A percentile compares a stretch with the other conserved stretches of the same genome.
Conservation (phyloP, 2,888 invertebrate genomes). For the Drosophila monieri region DNA sequence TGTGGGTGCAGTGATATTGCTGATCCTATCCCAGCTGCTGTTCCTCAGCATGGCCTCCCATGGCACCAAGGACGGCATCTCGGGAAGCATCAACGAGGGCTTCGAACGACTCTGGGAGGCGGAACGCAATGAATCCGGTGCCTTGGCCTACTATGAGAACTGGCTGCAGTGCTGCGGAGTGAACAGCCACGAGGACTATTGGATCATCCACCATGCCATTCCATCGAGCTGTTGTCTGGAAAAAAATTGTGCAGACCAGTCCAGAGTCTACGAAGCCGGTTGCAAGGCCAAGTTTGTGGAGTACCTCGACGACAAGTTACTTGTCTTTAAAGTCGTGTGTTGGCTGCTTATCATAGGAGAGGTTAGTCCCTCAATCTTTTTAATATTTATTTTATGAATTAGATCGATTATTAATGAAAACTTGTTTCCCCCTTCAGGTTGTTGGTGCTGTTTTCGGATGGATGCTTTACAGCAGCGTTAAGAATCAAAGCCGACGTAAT, state of each 20-base stretch:
- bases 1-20: slow-evolving; percentile 57
- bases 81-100: slow-evolving; percentile 77
- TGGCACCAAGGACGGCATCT: slow-evolving; percentile 77
- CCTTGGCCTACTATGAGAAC: slow-evolving; percentile 76
- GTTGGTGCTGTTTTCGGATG: slow-evolving; percentile 71
- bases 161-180: slow-evolving; percentile 81
- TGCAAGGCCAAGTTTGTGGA: slow-evolving; percentile 76
- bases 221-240: slow-evolving; percentile 73
- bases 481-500: slow-evolving; percentile 74
- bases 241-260: slow-evolving; percentile 58
- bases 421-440: slow-evolving; percentile 47
- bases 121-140: slow-evolving; percentile 70
- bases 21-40: slow-evolving; percentile 73
- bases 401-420: not conserved
- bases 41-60: slow-evolving; percentile 81
- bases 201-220: slow-evolving; percentile 68
- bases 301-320: slow-evolving; percentile 73
- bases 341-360: slow-evolving; percentile 76
- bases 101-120: slow-evolving; percentile 75
- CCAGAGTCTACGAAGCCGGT: slow-evolving; percentile 65
- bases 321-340: slow-evolving; percentile 75
- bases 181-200: slow-evolving; percentile 74
- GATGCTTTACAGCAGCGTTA: slow-evolving; percentile 71
- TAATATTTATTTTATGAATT: not conserved
- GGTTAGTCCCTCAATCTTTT: slow-evolving; percentile 47